These are phyloP conservation scores for Synanthedon formicaeformis DNA, from an alignment of 2,888 invertebrate species.

Conservation along the genomic window DNA sequence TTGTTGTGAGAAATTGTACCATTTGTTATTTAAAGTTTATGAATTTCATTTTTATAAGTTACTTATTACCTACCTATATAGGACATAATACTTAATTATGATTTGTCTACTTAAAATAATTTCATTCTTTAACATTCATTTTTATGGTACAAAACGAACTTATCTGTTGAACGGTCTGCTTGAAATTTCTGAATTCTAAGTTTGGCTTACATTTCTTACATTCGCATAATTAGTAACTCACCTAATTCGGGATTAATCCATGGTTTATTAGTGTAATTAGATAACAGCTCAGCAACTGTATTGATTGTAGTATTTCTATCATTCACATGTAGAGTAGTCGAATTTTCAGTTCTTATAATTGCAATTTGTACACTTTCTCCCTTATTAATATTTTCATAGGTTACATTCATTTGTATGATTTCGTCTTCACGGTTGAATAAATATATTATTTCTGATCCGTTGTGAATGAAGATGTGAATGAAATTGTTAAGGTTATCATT, in stretches of 20 bases:
- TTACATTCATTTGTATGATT: conserved; percentile 83
- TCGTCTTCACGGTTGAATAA: conserved; percentile 85
- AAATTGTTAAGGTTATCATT: conserved; percentile 95
- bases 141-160: too few relatives aligned
- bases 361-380: conserved; percentile 90
- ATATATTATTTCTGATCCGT: conserved; percentile 83
- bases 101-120: too few relatives aligned
- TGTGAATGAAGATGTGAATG: conserved; percentile 86
- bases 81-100: too few relatives aligned
- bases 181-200: too few relatives aligned
- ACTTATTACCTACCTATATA: too few relatives aligned
- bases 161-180: too few relatives aligned
- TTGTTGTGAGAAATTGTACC: too few relatives aligned
- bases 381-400: conserved; percentile 79
- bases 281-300: conserved; percentile 76
- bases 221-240: conserved; percentile 37
- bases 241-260: conserved; percentile 87
- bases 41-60: too few relatives aligned
- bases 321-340: conserved; percentile 85
- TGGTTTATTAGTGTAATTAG: conserved; percentile 85
- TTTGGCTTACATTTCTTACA: too few relatives aligned
- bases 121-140: too few relatives aligned
- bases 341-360: conserved; percentile 78
- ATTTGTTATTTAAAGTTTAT: too few relatives aligned
- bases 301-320: conserved; percentile 78